phyloP scores from a whole-genome alignment of 2,113 vertebrate species.

The Syngnathus typhle region DNA sequence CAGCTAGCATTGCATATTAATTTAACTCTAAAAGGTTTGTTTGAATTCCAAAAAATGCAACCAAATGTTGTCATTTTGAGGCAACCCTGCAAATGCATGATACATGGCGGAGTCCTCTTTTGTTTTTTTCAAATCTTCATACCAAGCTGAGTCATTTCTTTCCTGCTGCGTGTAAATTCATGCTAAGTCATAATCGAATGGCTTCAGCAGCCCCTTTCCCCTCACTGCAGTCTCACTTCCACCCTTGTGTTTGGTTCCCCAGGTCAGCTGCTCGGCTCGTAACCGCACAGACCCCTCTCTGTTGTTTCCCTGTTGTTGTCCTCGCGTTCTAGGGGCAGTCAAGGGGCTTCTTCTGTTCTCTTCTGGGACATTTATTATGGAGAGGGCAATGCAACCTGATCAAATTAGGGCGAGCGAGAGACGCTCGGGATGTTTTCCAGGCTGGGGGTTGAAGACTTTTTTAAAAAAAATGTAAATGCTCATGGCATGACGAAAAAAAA shows the following conservation, averaged over 20 bases:
- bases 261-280: slow-evolving; percentile 60
- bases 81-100: slow-evolving; percentile 5
- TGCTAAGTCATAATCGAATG: background rate
- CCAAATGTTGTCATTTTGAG: background rate
- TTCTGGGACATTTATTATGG: slow-evolving; percentile 62
- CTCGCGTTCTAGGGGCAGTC: slow-evolving; percentile 56
- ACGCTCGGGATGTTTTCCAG: slow-evolving; percentile 46
- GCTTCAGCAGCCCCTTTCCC: slow-evolving; percentile 28
- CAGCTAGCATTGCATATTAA: background rate
- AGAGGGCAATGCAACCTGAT: slow-evolving; percentile 67
- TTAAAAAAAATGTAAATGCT: too few species aligned
- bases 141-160: background rate
- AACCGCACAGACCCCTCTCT: slow-evolving; percentile 67
- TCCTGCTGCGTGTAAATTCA: slow-evolving; percentile 9
- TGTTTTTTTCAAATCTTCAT: slow-evolving; percentile 3
- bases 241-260: slow-evolving; percentile 58
- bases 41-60: background rate
- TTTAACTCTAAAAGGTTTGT: slow-evolving; percentile 5
- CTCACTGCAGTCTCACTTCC: slow-evolving; percentile 52
- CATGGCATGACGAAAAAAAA: slow-evolving; percentile 3
- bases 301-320: slow-evolving; percentile 69
- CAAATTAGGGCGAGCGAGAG: slow-evolving; percentile 59
- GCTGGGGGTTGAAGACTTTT: slow-evolving; percentile 13
- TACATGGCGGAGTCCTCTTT: slow-evolving; percentile 15
- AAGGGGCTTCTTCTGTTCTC: slow-evolving; percentile 67